Evolutionary conservation across 2,888 invertebrate genomes (phyloP), one percentile per base, ranked within the genome.

Genomic region (Drosophila mimetica): DNA sequence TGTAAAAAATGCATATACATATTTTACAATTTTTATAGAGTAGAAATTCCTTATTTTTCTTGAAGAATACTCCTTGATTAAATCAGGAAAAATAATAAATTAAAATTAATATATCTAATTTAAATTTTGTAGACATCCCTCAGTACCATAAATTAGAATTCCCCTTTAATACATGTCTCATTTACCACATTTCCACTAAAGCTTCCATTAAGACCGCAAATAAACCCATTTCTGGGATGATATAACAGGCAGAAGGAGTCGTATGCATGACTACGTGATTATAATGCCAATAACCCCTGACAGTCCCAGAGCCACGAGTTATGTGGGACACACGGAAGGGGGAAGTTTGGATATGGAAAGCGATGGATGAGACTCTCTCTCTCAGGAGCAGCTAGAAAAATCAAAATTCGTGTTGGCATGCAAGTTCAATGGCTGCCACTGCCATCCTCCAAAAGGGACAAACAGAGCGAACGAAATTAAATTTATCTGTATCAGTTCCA

Each of bases 401-500:
- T 80, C 81, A 74, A 83, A 83, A 76, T 83, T 77, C 83, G 83
- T 88, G 83, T 57, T 83, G 83, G 86, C 88, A 88, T 88, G 59
- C 77, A 72, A 58, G 73, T 74, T 85, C 75, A 65, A 75, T 70
- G 82, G 55, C 65, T 30, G 36, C 39, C 25, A 22, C 50, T n/a
- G n/a, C n/a, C n/a, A 53, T 54, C 42, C 41, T 32, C 25, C 53
- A 32, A 41, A 32, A 41, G 41, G 61, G 64, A 60, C 46, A 48
- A 65, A 54, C 69, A 63, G 67, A 41, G 47, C 67, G 69, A 74
- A 60, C 63, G 57, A 75, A 81, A 84, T 86, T 86, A 72, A 86
- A 86, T 89, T 89, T 89, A 88, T 89, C 81, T 83, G 79, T 86
- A 87, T 86, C 88, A 87, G 88, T 86, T 85, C 75, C 86, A 55